These are phyloP conservation scores for Pantherophis vulpinus DNA, from an alignment of 2,797 vertebrate genomes.

Conservation along the genomic window DNA sequence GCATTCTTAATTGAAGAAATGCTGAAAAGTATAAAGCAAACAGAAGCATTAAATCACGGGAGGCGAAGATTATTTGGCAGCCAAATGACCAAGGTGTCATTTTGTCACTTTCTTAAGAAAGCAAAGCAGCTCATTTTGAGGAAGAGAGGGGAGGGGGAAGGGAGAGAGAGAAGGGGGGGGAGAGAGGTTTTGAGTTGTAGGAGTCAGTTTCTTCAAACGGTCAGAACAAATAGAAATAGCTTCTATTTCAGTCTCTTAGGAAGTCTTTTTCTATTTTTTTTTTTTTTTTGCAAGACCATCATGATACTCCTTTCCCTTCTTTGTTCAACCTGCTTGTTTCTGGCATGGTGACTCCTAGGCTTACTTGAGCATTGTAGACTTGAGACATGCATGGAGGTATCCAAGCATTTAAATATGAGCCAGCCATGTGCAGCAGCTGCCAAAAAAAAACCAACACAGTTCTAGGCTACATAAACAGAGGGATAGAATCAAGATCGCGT, in stretches of 20 bases:
- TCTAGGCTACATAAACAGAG: too few species aligned
- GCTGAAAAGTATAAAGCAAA: neutral
- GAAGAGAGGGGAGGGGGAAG: fast-evolving
- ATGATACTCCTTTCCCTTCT: neutral
- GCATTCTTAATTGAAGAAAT: neutral
- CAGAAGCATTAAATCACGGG: neutral
- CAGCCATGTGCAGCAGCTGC: too few species aligned
- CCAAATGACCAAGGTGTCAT: neutral
- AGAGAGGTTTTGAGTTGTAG: neutral
- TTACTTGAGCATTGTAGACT: neutral
- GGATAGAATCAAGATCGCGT: too few species aligned
- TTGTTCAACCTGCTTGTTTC: neutral
- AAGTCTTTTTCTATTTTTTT: neutral
- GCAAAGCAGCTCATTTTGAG: neutral
- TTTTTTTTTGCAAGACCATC: neutral
- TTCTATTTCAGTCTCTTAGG: neutral
- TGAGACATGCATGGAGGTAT: neutral
- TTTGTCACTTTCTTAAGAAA: neutral
- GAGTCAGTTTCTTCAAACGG: neutral
- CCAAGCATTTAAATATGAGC: too few species aligned
- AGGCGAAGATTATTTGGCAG: neutral
- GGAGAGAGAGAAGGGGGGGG: neutral
- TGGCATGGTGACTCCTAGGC: neutral
- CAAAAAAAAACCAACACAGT: too few species aligned
- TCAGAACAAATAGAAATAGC: neutral